A percentile compares a stretch with the other conserved stretches of the same genome.
Conservation (phyloP, 1,140 invertebrate genomes). For the Latrodectus geometricus region DNA sequence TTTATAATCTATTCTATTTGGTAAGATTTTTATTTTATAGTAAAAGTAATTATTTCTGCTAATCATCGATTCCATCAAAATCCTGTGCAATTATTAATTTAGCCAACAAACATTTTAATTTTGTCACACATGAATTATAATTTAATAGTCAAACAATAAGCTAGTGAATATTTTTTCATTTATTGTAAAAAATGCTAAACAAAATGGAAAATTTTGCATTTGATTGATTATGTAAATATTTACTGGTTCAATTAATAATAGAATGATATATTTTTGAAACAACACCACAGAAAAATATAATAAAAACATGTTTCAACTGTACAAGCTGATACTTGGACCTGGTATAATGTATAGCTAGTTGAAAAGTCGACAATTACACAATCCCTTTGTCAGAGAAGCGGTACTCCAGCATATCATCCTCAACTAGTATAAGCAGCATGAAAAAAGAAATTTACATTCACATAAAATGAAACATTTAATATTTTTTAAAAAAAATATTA, state of each 20-base stretch:
- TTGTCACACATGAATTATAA: not conserved
- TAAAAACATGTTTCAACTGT: constrained; percentile 40
- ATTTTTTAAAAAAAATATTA: constrained; percentile 2
- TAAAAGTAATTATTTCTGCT: too few species aligned
- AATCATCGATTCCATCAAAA: too few species aligned
- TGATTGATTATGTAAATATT: not conserved
- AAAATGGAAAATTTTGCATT: not conserved
- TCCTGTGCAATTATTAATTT: too few species aligned
- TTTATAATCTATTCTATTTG: too few species aligned
- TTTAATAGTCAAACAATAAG: not conserved
- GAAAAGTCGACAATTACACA: constrained; percentile 44
- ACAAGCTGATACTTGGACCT: constrained; percentile 53
- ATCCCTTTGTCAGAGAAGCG: constrained; percentile 61
- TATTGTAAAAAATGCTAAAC: not conserved
- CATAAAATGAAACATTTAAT: constrained; percentile 9
- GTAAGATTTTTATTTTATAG: too few species aligned
- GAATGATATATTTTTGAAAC: not conserved
- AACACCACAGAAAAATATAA: not conserved
- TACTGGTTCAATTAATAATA: not conserved
- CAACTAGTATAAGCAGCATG: constrained; percentile 59
- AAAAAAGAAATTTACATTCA: constrained; percentile 40
- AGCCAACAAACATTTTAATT: not conserved
- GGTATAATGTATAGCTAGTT: constrained; percentile 21
- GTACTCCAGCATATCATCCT: constrained; percentile 63
- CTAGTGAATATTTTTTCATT: not conserved